A percentile compares a stretch with the other conserved stretches of the same genome.
phyloP scores from a whole-genome alignment of 1,140 invertebrate species.

The Adoxophyes honmai region DNA sequence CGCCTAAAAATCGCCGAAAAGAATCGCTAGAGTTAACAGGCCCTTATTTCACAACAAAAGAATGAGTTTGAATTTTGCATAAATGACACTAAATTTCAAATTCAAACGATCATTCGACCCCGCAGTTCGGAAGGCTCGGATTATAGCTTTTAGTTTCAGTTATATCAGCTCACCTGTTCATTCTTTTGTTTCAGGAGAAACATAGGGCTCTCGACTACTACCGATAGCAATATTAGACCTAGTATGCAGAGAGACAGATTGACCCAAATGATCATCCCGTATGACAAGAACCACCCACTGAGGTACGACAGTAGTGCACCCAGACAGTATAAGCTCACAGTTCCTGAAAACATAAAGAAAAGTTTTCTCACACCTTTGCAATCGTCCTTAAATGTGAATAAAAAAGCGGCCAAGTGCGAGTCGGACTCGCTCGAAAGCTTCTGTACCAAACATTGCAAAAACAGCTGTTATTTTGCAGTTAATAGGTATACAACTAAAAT shows the following conservation, averaged over 20 bases:
- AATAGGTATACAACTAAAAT: no score
- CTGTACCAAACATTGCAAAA: no score
- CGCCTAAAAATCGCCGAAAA: no score
- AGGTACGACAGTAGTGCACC: constrained; percentile 81
- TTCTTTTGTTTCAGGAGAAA: constrained; percentile 45
- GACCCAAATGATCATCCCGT: constrained; percentile 44
- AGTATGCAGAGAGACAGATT: constrained; percentile 35
- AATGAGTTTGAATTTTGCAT: no score
- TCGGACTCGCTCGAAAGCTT: constrained; percentile 34
- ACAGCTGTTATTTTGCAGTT: no score
- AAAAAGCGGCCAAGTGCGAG: no score
- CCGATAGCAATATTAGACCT: constrained; percentile 30
- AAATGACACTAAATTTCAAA: no score
- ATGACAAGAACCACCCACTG: constrained; percentile 78
- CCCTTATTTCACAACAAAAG: no score
- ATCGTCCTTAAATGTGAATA: no score
- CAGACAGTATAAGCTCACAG: constrained; percentile 40
- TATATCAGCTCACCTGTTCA: constrained; percentile 43
- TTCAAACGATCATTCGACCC: no score
- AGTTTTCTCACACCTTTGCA: neutral
- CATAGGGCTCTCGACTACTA: constrained; percentile 49
- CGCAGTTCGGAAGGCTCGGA: neutral
- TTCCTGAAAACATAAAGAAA: constrained; percentile 34
- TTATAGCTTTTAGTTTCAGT: neutral
- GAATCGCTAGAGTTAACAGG: no score